phyloP scores from a whole-genome alignment of 2,797 vertebrate species.

The Fratercula arctica region DNA sequence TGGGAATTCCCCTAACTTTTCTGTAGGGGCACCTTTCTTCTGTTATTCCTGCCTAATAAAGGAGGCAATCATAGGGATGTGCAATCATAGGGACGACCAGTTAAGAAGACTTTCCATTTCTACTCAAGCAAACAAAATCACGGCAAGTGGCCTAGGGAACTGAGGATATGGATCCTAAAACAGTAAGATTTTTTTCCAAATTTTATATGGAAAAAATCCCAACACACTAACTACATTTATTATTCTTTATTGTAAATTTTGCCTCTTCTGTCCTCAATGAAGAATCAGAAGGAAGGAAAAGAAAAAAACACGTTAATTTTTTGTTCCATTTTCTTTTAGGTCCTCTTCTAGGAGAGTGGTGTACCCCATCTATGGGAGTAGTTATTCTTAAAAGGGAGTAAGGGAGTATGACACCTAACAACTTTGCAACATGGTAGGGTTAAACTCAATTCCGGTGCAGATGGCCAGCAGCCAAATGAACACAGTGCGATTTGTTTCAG shows the following conservation, averaged over 20 bases:
- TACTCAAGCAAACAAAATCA: neutral
- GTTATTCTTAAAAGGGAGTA: neutral
- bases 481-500: neutral
- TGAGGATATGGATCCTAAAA: neutral
- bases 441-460: neutral
- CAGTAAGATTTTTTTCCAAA: neutral
- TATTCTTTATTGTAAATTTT: neutral
- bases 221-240: neutral
- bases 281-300: neutral
- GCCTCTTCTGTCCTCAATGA: neutral
- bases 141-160: neutral
- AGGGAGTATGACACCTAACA: neutral
- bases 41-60: neutral
- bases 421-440: neutral
- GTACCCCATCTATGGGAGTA: neutral
- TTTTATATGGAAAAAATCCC: neutral
- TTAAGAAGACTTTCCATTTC: neutral
- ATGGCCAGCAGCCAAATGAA: neutral
- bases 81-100: neutral
- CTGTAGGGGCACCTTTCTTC: neutral
- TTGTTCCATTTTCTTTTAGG: neutral
- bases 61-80: neutral
- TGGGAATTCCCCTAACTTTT: neutral
- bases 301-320: neutral
- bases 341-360: neutral